Evolutionary conservation across 2,113 vertebrate species (phyloP).

Genomic region (Puffinus mauretanicus): DNA sequence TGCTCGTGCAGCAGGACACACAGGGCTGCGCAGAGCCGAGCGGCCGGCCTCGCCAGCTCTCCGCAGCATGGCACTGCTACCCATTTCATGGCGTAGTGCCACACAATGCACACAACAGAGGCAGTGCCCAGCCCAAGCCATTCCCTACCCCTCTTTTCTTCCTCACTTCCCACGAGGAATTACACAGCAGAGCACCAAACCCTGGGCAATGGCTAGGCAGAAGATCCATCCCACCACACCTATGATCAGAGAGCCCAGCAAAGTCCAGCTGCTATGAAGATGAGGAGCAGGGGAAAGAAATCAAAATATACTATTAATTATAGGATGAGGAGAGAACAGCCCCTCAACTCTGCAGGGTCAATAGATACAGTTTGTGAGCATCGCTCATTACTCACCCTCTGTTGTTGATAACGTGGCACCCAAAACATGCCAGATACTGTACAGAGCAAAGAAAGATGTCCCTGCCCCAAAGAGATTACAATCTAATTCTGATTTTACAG

Average conservation of each 20-base stretch:
- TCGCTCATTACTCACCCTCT: background rate
- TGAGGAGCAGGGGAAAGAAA: background rate
- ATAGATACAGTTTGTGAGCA: background rate
- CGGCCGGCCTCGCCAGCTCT: background rate
- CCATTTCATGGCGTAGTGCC: background rate
- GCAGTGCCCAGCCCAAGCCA: background rate
- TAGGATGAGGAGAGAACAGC: background rate
- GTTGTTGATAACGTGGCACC: background rate
- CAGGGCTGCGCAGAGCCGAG: background rate
- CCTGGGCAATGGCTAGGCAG: background rate
- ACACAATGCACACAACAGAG: background rate
- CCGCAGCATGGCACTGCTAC: background rate
- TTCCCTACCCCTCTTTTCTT: background rate
- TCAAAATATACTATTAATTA: background rate
- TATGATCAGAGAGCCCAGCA: background rate
- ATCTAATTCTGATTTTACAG: slow-evolving; percentile 63
- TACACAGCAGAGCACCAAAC: background rate
- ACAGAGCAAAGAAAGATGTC: slow-evolving; percentile 15
- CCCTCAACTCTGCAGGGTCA: background rate
- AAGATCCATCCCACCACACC: background rate
- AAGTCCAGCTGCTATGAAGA: background rate
- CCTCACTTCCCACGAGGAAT: background rate
- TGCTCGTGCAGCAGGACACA: background rate
- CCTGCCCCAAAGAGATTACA: slow-evolving; percentile 43
- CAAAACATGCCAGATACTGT: background rate